phyloP scores from a whole-genome alignment of 92 coral and sea anemone species.

The Paramuricea clavata region DNA sequence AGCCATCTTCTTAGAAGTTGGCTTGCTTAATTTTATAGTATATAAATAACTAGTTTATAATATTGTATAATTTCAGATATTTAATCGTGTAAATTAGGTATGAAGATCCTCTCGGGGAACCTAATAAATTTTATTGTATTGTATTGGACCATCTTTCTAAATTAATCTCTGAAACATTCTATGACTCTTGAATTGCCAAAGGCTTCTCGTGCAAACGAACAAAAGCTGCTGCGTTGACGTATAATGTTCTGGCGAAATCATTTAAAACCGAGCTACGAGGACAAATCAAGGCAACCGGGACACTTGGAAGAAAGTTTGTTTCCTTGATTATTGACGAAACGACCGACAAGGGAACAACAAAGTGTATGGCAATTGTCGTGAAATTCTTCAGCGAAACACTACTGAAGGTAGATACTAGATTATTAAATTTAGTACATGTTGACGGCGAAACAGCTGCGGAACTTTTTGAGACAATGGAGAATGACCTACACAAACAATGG shows the following conservation, averaged over 20 bases:
- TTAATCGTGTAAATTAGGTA: too few relatives aligned
- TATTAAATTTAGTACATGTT: slow-evolving; percentile 33
- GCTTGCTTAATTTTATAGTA: too few relatives aligned
- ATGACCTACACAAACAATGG: slow-evolving; percentile 21
- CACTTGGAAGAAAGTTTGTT: slow-evolving; percentile 17
- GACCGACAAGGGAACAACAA: slow-evolving; percentile 33
- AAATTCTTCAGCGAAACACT: slow-evolving; percentile 23
- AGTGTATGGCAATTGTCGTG: slow-evolving; percentile 29
- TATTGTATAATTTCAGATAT: too few relatives aligned
- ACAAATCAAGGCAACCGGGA: slow-evolving; percentile 11
- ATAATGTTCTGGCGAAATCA: slow-evolving; percentile 22
- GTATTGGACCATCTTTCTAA: slow-evolving; percentile 28
- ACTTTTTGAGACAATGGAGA: slow-evolving; percentile 38
- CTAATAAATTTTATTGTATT: too few relatives aligned
- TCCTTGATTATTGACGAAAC: slow-evolving; percentile 29
- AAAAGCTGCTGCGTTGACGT: slow-evolving; percentile 27
- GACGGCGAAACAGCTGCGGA: slow-evolving; percentile 29
- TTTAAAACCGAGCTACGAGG: slow-evolving; percentile 17
- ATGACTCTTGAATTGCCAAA: slow-evolving; percentile 29
- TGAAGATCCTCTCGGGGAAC: too few relatives aligned
- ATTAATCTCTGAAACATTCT: slow-evolving; percentile 15
- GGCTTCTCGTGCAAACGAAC: slow-evolving; percentile 38
- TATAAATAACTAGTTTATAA: too few relatives aligned
- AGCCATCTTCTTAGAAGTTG: too few relatives aligned
- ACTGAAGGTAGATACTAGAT: slow-evolving; percentile 31